Percentiles rank a stretch among this genome's conserved stretches.
phyloP scores from a whole-genome alignment of 1,140 invertebrate genomes.

The Pseudobourletiella spinata region DNA sequence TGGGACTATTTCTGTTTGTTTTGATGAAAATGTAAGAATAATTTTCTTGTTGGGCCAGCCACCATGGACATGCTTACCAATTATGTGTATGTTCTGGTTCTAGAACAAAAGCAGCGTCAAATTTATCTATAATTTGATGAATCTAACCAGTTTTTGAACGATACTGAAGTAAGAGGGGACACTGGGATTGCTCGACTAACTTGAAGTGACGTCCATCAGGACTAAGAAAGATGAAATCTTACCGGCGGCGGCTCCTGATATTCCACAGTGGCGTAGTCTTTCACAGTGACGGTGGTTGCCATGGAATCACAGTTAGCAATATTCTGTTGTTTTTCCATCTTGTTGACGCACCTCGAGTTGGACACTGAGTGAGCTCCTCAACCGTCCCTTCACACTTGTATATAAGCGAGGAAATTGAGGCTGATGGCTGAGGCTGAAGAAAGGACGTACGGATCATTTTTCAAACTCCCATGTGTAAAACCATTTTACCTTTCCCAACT shows the following conservation, averaged over 20 bases:
- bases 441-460: not conserved
- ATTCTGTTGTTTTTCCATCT: slow-evolving; percentile 26
- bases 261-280: slow-evolving; percentile 10
- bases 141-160: too few species aligned
- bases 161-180: too few species aligned
- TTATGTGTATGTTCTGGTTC: too few species aligned
- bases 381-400: not conserved
- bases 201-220: too few species aligned
- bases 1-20: too few species aligned
- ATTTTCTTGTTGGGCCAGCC: too few species aligned
- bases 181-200: too few species aligned
- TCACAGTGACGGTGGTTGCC: slow-evolving; percentile 20
- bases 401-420: not conserved
- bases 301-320: slow-evolving; percentile 22
- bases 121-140: too few species aligned
- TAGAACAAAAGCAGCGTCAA: too few species aligned
- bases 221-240: slow-evolving; percentile 2
- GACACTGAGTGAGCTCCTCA: not conserved
- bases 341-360: not conserved
- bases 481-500: not conserved
- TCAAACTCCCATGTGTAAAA: not conserved
- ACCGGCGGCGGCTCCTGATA: slow-evolving; percentile 19
- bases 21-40: too few species aligned
- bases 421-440: too few species aligned
- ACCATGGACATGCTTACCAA: too few species aligned